Evolutionary conservation across 2,888 invertebrate species (phyloP).

Genomic region (Mayetiola destructor): DNA sequence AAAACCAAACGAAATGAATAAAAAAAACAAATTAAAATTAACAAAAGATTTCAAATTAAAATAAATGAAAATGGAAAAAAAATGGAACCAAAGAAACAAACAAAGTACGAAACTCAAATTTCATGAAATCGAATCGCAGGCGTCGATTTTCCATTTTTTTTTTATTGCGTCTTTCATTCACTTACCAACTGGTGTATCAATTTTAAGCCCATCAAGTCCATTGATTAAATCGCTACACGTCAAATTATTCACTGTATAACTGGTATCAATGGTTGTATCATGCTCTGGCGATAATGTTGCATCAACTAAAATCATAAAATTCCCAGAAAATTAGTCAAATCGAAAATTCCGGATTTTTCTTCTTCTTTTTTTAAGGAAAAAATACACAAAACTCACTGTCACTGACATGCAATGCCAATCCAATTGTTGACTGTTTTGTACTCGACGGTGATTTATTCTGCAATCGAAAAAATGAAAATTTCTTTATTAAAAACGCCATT

Average conservation of each 20-base stretch:
- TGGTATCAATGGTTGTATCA: neutral
- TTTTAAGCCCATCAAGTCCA: neutral
- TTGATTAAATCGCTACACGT: neutral
- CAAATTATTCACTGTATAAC: neutral
- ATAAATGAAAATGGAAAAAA: neutral
- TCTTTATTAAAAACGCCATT: neutral
- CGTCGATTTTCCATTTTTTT: neutral
- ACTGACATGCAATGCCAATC: neutral
- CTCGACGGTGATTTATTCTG: neutral
- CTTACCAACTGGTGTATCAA: constrained; percentile 15
- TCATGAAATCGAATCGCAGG: too few relatives aligned
- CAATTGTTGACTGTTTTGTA: too few relatives aligned
- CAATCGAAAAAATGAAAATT: neutral
- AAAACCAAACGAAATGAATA: neutral
- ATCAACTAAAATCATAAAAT: neutral
- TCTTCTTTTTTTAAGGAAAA: too few relatives aligned
- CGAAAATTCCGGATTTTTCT: too few relatives aligned
- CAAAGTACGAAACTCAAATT: too few relatives aligned
- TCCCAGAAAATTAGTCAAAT: neutral
- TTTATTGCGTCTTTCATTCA: neutral
- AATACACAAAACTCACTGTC: too few relatives aligned
- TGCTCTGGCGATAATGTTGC: neutral
- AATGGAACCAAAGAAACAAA: neutral
- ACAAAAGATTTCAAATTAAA: neutral
- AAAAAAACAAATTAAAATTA: neutral